Evolutionary conservation across 2,888 invertebrate species (phyloP).

Genomic region (Drosophila anceps): DNA sequence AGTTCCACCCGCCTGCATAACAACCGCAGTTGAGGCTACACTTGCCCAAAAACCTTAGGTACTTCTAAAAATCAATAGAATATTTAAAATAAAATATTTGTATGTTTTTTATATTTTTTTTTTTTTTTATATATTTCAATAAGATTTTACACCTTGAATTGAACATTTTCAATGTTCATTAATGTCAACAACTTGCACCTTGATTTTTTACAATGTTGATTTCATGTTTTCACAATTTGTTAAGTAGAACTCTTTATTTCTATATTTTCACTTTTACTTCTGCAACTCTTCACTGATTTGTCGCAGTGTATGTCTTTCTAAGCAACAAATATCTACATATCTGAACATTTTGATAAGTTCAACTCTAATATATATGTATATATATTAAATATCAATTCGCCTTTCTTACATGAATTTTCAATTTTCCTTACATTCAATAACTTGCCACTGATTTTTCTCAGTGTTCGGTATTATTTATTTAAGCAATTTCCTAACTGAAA

Average conservation of each 20-base stretch:
- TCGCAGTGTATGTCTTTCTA: too few relatives aligned
- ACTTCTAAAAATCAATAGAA: not conserved
- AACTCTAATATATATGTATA: too few relatives aligned
- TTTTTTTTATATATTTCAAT: not conserved
- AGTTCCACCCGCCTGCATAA: conserved; percentile 53
- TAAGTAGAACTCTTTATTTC: too few relatives aligned
- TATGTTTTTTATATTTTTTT: not conserved
- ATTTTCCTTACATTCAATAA: not conserved
- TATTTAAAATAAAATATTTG: not conserved
- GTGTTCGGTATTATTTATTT: not conserved
- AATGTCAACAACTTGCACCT: not conserved
- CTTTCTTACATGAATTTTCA: too few relatives aligned
- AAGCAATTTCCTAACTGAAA: not conserved
- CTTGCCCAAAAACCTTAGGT: conserved; percentile 1
- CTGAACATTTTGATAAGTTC: too few relatives aligned
- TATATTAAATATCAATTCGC: too few relatives aligned
- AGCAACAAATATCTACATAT: too few relatives aligned
- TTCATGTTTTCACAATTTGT: too few relatives aligned
- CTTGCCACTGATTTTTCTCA: not conserved
- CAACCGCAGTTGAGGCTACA: conserved; percentile 24
- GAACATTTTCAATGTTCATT: not conserved
- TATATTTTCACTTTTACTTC: too few relatives aligned
- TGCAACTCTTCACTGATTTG: too few relatives aligned
- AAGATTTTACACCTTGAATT: too few relatives aligned
- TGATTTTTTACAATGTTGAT: not conserved